phyloP scores from a whole-genome alignment of 2,888 invertebrate species.

The Gymnosoma rotundatum region DNA sequence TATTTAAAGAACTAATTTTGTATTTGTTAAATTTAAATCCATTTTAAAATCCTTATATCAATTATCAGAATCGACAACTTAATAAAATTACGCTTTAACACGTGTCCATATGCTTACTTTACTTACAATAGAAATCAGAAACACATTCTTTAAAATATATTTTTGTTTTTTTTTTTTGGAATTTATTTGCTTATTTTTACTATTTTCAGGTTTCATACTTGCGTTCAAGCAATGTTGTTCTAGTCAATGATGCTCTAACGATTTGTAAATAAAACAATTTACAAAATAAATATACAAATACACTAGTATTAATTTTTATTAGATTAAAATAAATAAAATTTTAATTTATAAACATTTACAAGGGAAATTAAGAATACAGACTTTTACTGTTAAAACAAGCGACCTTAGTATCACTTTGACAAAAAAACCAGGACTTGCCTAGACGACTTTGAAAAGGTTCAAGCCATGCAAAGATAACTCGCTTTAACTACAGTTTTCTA shows the following conservation, averaged over 20 bases:
- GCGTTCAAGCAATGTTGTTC: background rate
- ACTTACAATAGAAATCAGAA: conserved; percentile 41
- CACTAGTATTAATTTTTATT: background rate
- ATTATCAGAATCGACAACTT: background rate
- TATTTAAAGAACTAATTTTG: background rate
- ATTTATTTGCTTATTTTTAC: background rate
- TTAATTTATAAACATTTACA: no score
- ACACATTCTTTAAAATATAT: conserved; percentile 51
- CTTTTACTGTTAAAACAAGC: no score
- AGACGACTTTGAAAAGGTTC: no score
- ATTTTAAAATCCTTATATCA: background rate
- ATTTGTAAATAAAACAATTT: conserved; percentile 49
- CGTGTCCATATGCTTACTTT: background rate
- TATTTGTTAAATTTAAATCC: background rate
- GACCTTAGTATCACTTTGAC: no score
- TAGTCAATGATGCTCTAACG: conserved; percentile 48
- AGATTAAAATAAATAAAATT: background rate
- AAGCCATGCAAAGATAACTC: no score
- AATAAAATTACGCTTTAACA: background rate
- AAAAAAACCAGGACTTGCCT: no score
- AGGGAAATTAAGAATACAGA: no score
- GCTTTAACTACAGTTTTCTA: no score
- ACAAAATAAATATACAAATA: background rate
- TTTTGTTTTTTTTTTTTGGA: background rate
- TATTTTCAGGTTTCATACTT: background rate